Percentiles rank a stretch among this genome's conserved stretches.
These are phyloP conservation scores for Linnaemya vulpina DNA, from an alignment of 2,888 invertebrate genomes.

Conservation along the genomic window DNA sequence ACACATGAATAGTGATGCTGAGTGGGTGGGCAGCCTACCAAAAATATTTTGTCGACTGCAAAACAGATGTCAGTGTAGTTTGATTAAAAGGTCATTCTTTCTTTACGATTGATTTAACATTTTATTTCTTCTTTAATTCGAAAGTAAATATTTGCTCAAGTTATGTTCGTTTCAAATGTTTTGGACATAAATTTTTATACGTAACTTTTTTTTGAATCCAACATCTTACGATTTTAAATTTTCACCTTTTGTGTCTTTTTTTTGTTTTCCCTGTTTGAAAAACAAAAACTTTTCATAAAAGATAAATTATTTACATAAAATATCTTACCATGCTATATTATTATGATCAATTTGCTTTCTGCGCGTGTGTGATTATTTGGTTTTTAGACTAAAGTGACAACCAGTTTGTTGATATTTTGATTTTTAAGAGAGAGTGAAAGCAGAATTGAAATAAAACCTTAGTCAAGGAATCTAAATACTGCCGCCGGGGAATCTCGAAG, in stretches of 20 bases:
- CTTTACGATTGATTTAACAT: neutral
- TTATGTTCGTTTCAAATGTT: slow-evolving; percentile 5
- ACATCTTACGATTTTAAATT: too few relatives aligned
- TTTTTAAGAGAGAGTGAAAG: too few relatives aligned
- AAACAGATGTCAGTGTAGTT: neutral
- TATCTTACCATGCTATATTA: slow-evolving; percentile 42
- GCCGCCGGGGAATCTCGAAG: too few relatives aligned
- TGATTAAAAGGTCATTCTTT: slow-evolving; percentile 23
- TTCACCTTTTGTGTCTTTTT: slow-evolving; percentile 90
- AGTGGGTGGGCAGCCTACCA: neutral
- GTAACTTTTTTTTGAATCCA: neutral
- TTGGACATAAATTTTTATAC: neutral
- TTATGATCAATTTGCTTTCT: too few relatives aligned
- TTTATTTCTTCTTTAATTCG: neutral
- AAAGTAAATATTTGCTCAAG: slow-evolving; percentile 13
- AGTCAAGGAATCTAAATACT: too few relatives aligned
- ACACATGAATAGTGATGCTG: too few relatives aligned
- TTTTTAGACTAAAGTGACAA: neutral
- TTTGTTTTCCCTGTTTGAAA: slow-evolving; percentile 88
- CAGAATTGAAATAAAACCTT: too few relatives aligned
- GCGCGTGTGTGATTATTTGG: slow-evolving; percentile 30
- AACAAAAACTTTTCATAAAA: neutral
- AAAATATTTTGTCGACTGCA: neutral
- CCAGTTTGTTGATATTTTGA: slow-evolving; percentile 44
- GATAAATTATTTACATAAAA: neutral